phyloP scores from a whole-genome alignment of 2,113 vertebrate genomes.

The Dermatemys mawii region DNA sequence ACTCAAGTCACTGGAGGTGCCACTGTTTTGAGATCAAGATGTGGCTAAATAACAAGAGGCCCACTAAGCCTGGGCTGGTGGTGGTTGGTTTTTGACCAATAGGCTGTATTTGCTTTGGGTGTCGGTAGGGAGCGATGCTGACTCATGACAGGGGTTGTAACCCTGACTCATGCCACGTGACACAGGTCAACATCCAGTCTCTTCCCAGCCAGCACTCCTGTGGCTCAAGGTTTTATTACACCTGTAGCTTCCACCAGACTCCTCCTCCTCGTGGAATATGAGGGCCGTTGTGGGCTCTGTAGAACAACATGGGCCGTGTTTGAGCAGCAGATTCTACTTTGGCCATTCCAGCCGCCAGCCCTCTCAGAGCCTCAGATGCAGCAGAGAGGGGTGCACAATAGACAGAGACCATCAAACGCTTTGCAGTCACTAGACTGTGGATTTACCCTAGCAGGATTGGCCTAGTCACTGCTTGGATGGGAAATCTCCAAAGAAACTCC shows the following conservation, averaged over 20 bases:
- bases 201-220: not conserved
- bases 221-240: not conserved
- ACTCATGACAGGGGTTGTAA: no score
- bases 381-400: not conserved
- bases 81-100: no score
- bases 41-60: no score
- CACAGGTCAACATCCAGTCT: not conserved
- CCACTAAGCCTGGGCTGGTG: no score
- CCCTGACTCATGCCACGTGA: not conserved
- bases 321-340: not conserved
- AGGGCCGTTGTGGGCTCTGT: not conserved
- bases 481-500: not conserved
- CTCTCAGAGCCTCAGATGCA: not conserved
- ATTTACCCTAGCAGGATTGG: not conserved
- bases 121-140: not conserved
- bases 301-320: not conserved
- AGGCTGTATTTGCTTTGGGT: no score
- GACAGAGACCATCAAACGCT: not conserved
- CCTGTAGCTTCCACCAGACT: no score
- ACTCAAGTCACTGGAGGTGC: no score
- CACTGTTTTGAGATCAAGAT: no score
- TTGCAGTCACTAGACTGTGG: not conserved
- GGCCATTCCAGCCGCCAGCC: no score
- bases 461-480: not conserved
- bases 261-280: no score